phyloP scores from a whole-genome alignment of 2,113 vertebrate species.

The Dendropsophus ebraccatus region DNA sequence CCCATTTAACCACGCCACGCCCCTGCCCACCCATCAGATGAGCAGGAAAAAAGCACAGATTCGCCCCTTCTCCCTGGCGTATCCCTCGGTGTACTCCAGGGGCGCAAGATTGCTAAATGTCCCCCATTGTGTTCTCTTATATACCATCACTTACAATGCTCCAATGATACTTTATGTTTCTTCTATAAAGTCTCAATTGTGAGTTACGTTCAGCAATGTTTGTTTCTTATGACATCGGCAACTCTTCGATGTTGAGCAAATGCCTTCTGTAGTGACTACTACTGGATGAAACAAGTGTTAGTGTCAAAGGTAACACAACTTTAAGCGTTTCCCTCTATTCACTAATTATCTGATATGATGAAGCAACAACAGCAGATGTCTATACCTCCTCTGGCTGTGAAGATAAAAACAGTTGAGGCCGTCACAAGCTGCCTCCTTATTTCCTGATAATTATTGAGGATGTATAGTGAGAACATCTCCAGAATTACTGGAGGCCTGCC shows the following conservation, averaged over 20 bases:
- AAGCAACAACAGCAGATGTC: slow-evolving; percentile 58
- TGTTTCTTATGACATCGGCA: not conserved
- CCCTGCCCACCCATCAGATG: too few relatives aligned
- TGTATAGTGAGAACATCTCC: slow-evolving; percentile 41
- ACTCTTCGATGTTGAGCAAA: not conserved
- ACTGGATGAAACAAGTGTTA: slow-evolving; percentile 22
- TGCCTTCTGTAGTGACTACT: not conserved
- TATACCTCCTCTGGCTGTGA: slow-evolving; percentile 43
- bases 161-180: not conserved
- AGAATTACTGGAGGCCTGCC: slow-evolving; percentile 37
- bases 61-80: too few relatives aligned
- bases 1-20: too few relatives aligned
- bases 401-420: slow-evolving; percentile 39
- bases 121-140: too few relatives aligned
- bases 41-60: too few relatives aligned
- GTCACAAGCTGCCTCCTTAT: slow-evolving; percentile 43
- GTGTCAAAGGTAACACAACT: slow-evolving; percentile 48
- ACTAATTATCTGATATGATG: slow-evolving; percentile 54
- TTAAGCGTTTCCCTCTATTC: slow-evolving; percentile 33
- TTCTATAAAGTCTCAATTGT: not conserved
- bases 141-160: too few relatives aligned
- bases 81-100: too few relatives aligned
- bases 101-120: too few relatives aligned
- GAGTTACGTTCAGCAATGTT: not conserved
- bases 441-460: slow-evolving; percentile 39